Conservation (phyloP, 2,888 invertebrate species). For the Chrysolina americana region DNA sequence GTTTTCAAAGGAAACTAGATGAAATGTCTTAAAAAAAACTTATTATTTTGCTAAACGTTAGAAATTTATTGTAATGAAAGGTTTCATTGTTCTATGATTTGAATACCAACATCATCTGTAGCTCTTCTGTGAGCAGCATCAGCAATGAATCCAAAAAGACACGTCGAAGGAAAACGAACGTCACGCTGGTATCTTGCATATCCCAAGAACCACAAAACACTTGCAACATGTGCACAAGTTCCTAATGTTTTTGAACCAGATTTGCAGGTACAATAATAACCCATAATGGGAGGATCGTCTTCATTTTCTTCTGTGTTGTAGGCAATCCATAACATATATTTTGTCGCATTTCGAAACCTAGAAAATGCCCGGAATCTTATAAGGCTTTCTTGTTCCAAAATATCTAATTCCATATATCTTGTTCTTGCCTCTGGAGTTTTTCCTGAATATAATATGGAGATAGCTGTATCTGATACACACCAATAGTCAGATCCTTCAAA, state of each 20-base stretch:
- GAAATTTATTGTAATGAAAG: too few relatives aligned
- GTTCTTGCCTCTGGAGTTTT: background rate
- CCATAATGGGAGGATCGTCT: too few relatives aligned
- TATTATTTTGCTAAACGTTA: too few relatives aligned
- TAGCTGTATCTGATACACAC: too few relatives aligned
- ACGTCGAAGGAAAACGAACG: background rate
- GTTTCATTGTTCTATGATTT: background rate
- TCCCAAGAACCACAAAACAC: too few relatives aligned
- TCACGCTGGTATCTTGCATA: background rate
- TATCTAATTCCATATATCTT: background rate
- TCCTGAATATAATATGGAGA: background rate
- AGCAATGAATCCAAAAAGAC: too few relatives aligned
- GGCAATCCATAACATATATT: background rate
- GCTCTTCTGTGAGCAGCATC: background rate
- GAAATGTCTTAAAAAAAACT: too few relatives aligned
- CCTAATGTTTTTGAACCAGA: too few relatives aligned
- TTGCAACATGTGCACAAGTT: too few relatives aligned
- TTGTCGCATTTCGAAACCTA: background rate
- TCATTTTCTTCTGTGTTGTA: too few relatives aligned
- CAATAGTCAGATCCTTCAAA: too few relatives aligned
- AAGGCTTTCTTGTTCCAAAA: background rate
- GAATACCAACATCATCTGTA: background rate
- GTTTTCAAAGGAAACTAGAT: background rate
- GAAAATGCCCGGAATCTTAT: background rate
- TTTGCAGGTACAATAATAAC: too few relatives aligned